Base-by-base conservation (phyloP, 2,113 vertebrate species). In the Ariopsis seemanni region DNA sequence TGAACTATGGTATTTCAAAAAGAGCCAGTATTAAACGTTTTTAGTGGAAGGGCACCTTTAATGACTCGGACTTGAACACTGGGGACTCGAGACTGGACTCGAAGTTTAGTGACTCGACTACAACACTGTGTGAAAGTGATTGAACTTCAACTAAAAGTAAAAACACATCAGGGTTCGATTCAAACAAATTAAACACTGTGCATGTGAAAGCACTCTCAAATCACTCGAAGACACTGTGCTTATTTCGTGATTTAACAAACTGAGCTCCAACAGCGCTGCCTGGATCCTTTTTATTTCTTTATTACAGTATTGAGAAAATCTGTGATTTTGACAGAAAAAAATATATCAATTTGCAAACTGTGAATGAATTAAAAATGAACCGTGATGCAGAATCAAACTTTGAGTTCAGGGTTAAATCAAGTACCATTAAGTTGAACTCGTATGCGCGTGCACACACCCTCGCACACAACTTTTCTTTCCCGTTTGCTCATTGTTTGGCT, bases 401-500 rank as follows among this genome's bases (percentile, higher is more conserved):
- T 18, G 5, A 79, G 12, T 57, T 18, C 27, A 60, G 30, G 57
- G 27, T 34, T 60, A 42, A 30, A 30, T 80, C 53, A 27, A 83
- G 7, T 52, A 18, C 63, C 55, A 30, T 12, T 67, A 62, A 60
- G 15, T 1, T 67, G 20, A 53, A 72, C 83, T 15, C 25, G 5
- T 22, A 52, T 8, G 20, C 10, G 42, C 55, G 12, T 50, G 42
- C 18, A 48, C 75, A 85, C 77, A 74, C 53, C 52, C 52, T 74
- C 20, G 11, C 62, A 3, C 34, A 42, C 2, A 71, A 78, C 53
- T 57, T 87, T 81, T 65, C 30, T 60, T 87, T 53, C 71, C 71
- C 30, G 69, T 82, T 85, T 60, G 57, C 60, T 42, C 52, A 52
- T 25, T 62, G 57, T 75, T 84, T 81, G 77, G 65, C 55, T 78